These are phyloP conservation scores for Drosophila arizonae DNA, from an alignment of 1,140 invertebrate genomes.

Conservation along the genomic window DNA sequence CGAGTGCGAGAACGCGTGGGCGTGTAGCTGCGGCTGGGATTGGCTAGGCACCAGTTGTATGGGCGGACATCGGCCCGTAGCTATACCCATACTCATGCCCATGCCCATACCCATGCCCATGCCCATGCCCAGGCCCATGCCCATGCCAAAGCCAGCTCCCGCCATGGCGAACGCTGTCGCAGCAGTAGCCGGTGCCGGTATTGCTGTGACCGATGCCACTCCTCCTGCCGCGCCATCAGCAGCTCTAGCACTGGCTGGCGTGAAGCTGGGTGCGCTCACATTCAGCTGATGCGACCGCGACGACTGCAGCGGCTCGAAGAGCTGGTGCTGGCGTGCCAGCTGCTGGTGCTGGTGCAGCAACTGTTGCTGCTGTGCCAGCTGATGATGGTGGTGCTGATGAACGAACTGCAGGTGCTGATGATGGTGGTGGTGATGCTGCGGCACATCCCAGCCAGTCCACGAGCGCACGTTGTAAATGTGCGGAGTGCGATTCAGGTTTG, in stretches of 20 bases:
- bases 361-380: neutral
- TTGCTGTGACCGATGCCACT: too few species aligned
- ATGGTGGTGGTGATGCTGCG: too few species aligned
- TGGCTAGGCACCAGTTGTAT: slow-evolving; percentile 21
- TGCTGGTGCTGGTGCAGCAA: neutral
- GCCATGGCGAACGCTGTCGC: too few species aligned
- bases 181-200: neutral
- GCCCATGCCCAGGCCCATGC: neutral
- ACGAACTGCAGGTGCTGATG: neutral
- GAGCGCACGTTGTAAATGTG: slow-evolving; percentile 29
- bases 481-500: neutral
- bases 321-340: neutral
- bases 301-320: slow-evolving; percentile 5
- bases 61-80: neutral
- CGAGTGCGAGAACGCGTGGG: neutral
- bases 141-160: neutral
- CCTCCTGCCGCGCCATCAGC: neutral
- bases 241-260: slow-evolving; percentile 35
- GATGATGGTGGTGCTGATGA: neutral
- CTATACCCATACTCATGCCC: neutral
- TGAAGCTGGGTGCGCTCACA: slow-evolving; percentile 47
- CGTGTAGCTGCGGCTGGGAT: slow-evolving; percentile 28
- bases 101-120: neutral
- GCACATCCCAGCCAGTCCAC: slow-evolving; percentile 22
- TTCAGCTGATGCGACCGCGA: slow-evolving; percentile 38